phyloP scores from a whole-genome alignment of 2,797 vertebrate genomes.

The Melanotaenia pygmaea region DNA sequence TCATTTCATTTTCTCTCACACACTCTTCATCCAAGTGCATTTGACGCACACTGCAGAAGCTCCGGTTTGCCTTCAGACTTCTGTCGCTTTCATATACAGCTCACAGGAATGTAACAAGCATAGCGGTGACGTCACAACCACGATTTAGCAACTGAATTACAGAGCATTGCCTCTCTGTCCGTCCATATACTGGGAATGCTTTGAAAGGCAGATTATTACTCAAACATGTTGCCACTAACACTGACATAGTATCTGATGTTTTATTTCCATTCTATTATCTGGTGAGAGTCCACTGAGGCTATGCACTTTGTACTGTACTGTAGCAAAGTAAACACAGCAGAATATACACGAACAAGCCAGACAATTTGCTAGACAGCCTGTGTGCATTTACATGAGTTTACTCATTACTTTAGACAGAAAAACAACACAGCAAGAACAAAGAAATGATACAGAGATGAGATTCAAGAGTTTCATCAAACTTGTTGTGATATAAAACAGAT shows the following conservation, averaged over 20 bases:
- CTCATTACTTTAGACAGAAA: constrained; percentile 34
- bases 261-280: constrained; percentile 44
- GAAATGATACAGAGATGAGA: constrained; percentile 9
- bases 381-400: constrained; percentile 33
- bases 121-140: constrained; percentile 23
- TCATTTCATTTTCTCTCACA: constrained; percentile 62
- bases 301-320: constrained; percentile 68
- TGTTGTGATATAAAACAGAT: constrained; percentile 23
- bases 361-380: constrained; percentile 33
- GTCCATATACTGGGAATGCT: constrained; percentile 67
- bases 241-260: constrained; percentile 46
- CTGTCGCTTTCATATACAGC: constrained; percentile 49
- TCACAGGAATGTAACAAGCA: constrained; percentile 63
- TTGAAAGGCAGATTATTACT: constrained; percentile 52
- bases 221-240: constrained; percentile 38
- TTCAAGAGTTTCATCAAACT: constrained; percentile 12
- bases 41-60: constrained; percentile 53
- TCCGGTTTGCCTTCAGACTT: constrained; percentile 69
- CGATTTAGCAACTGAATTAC: constrained; percentile 41
- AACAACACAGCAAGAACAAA: constrained; percentile 25
- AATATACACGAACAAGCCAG: constrained; percentile 31
- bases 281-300: constrained; percentile 55
- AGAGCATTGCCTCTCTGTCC: constrained; percentile 58
- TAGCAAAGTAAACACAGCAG: constrained; percentile 56
- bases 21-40: constrained; percentile 59